Percentiles rank a stretch among this genome's conserved stretches.
phyloP scores from a whole-genome alignment of 2,113 vertebrate genomes.

The Poicephalus meyeri region DNA sequence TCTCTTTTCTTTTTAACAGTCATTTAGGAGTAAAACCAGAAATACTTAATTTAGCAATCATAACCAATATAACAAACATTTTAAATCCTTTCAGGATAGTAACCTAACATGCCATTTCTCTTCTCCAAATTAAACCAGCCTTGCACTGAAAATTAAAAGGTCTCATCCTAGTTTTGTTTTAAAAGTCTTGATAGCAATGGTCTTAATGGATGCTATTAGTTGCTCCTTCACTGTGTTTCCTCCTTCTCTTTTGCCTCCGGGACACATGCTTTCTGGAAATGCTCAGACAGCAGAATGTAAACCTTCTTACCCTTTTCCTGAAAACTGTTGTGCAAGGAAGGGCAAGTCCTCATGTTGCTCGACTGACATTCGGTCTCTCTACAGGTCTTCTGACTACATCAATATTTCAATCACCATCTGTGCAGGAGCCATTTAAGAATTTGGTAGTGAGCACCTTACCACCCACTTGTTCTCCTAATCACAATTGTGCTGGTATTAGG shows the following conservation, averaged over 20 bases:
- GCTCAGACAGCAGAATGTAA: neutral
- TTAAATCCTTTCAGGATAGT: neutral
- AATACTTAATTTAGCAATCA: neutral
- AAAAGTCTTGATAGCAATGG: neutral
- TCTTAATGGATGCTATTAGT: neutral
- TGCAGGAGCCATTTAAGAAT: neutral
- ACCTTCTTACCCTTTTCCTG: neutral
- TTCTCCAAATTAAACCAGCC: neutral
- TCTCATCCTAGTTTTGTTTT: neutral
- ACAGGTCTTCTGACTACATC: neutral
- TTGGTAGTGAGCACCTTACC: neutral
- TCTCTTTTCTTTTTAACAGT: neutral
- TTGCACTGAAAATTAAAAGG: neutral
- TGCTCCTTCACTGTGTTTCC: neutral
- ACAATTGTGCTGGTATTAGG: constrained; percentile 2
- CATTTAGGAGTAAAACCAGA: neutral
- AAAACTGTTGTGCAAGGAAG: neutral
- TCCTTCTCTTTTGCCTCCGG: neutral
- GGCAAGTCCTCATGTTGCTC: neutral
- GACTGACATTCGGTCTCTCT: neutral
- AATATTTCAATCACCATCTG: constrained; percentile 17
- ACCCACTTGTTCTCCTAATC: constrained; percentile 13
- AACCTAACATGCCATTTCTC: neutral
- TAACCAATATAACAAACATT: neutral
- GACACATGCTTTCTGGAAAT: neutral